Evolutionary conservation across 2,888 invertebrate species (phyloP), one percentile per base, ranked within the genome.

Genomic region (Napeogenes sylphis): DNA sequence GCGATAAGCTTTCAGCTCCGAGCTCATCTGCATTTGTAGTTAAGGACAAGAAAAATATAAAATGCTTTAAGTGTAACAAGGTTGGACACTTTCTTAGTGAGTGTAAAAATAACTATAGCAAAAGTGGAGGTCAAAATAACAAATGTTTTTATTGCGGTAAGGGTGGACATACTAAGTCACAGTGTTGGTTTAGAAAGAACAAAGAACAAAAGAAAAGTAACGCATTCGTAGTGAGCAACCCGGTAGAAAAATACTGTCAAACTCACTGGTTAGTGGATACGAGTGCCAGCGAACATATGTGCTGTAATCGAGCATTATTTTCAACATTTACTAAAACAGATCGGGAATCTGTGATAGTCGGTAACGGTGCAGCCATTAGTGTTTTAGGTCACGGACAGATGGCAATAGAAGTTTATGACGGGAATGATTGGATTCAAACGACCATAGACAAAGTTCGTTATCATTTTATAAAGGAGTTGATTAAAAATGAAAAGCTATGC

Each of bases 201-300:
- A 63, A 54, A 35, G 42, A 53, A 33, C 13, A 59, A 54, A 63
- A 30, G 13, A 59, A 51, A n/a, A 53, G 59, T 63, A 63, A 63
- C 13, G 56, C 59, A 21, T 63, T 67, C 59, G 42, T 59, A 30
- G 55, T 62, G 56, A 56, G 35, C 32, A 45, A 51, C 12, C 61
- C 56, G 6, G 57, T 6, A 13, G 10, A 58, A 45, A 35, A 59
- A 58, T 32, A 38, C 46, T 54, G 32, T n/a, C 13, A 68, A 61
- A 64, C 68, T 8, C 32, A 66, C 46, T 72, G 68, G 66, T 45
- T 72, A 66, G 70, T 71, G 51, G 70, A 72, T 55, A 55, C 69
- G 2, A 71, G 69, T 8, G 68, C 70, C 2, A 71, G 68, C 30
- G 65, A 72, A 54, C 70, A 72, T 45, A 72, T 72, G 73, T 72